Evolutionary conservation across 2,888 invertebrate genomes (phyloP).

Genomic region (Steinernema carpocapsae): DNA sequence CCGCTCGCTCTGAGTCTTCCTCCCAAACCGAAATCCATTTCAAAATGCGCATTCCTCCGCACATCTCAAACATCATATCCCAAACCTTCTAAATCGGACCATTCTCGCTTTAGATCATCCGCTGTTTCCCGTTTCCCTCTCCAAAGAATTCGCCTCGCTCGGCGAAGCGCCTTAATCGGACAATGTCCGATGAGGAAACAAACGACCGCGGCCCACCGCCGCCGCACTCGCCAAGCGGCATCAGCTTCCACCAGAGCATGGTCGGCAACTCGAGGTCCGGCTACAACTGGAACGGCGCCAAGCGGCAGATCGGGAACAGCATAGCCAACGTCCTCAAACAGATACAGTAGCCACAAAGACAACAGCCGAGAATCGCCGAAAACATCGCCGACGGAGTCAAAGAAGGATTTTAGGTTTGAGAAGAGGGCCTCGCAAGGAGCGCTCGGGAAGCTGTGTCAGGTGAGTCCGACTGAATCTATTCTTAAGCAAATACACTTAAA

Average conservation of each 20-base stretch:
- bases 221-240: not conserved
- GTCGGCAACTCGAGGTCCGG: not conserved
- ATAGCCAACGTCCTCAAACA: conserved; percentile 34
- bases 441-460: conserved; percentile 41
- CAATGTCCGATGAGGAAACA: conserved; percentile 36
- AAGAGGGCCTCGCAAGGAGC: conserved; percentile 17
- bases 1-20: too few species aligned
- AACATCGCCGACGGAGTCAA: not conserved
- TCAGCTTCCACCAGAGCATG: not conserved
- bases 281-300: conserved; percentile 2
- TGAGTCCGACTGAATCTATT: conserved; percentile 37
- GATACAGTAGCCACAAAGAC: conserved; percentile 22
- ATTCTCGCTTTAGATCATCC: conserved; percentile 57
- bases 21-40: too few species aligned
- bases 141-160: conserved; percentile 43
- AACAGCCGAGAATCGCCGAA: not conserved
- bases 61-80: too few species aligned
- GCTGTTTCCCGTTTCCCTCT: conserved; percentile 63
- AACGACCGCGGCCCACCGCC: not conserved
- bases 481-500: too few species aligned
- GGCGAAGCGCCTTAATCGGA: conserved; percentile 34
- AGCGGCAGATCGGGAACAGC: conserved; percentile 34
- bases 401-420: conserved; percentile 14
- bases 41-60: too few species aligned
- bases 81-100: not conserved